phyloP scores from a whole-genome alignment of 2,888 invertebrate species.

The Tolmerus cingulatus region DNA sequence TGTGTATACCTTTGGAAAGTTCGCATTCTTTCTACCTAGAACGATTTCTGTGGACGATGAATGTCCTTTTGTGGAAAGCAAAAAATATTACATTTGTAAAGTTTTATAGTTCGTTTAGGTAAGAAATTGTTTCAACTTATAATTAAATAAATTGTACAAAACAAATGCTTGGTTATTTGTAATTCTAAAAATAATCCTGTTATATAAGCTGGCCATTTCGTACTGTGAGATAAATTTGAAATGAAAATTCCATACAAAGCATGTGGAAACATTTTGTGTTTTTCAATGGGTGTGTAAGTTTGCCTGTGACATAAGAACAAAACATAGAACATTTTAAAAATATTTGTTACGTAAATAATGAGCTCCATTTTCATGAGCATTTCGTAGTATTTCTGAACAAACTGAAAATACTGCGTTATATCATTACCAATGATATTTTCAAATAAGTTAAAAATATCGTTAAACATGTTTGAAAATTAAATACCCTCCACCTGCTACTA shows the following conservation, averaged over 20 bases:
- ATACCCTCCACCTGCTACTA: too few species aligned
- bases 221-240: too few species aligned
- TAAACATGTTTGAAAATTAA: too few species aligned
- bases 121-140: neutral
- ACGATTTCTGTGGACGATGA: neutral
- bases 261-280: neutral
- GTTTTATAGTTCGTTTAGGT: neutral
- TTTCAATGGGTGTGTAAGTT: neutral
- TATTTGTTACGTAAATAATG: neutral
- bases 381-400: too few species aligned
- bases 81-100: neutral
- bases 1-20: neutral
- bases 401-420: too few species aligned
- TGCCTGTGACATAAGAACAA: too few species aligned
- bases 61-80: neutral
- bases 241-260: too few species aligned
- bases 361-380: neutral
- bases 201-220: neutral
- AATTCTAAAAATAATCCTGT: neutral
- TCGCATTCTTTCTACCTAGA: neutral
- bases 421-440: too few species aligned
- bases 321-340: neutral
- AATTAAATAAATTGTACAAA: neutral
- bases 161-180: neutral
- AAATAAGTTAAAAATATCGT: too few species aligned